Evolutionary conservation across 2,888 invertebrate genomes (phyloP).

Genomic region (Drosophila yooni): DNA sequence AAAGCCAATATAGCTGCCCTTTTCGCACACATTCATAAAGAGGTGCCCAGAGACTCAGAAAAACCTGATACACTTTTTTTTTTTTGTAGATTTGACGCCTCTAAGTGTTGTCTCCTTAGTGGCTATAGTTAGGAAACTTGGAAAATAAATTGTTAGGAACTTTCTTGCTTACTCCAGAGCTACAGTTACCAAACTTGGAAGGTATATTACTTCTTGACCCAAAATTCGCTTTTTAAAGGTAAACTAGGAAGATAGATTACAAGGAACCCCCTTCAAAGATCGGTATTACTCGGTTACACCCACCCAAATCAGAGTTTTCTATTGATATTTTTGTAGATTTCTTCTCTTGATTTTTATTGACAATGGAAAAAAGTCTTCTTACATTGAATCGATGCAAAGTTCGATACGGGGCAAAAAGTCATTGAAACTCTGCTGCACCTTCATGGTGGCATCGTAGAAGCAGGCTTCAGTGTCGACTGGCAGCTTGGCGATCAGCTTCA

Average conservation of each 20-base stretch:
- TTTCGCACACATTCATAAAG: not conserved
- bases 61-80: not conserved
- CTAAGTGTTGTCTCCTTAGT: not conserved
- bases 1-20: not conserved
- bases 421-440: constrained; percentile 10
- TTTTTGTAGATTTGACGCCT: not conserved
- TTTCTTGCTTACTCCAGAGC: no score
- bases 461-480: constrained; percentile 41
- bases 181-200: no score
- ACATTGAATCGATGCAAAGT: constrained; percentile 31
- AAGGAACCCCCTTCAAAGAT: no score
- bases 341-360: not conserved
- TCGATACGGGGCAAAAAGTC: constrained; percentile 27
- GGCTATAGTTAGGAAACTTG: no score
- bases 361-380: not conserved
- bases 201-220: no score
- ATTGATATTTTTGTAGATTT: not conserved
- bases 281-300: no score
- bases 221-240: no score
- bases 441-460: constrained; percentile 33
- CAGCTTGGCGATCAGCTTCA: constrained; percentile 28
- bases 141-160: no score
- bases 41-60: not conserved
- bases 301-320: not conserved
- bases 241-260: no score